These are phyloP conservation scores for Vulpes lagopus DNA, from an alignment of 2,113 vertebrate genomes.

Conservation along the genomic window DNA sequence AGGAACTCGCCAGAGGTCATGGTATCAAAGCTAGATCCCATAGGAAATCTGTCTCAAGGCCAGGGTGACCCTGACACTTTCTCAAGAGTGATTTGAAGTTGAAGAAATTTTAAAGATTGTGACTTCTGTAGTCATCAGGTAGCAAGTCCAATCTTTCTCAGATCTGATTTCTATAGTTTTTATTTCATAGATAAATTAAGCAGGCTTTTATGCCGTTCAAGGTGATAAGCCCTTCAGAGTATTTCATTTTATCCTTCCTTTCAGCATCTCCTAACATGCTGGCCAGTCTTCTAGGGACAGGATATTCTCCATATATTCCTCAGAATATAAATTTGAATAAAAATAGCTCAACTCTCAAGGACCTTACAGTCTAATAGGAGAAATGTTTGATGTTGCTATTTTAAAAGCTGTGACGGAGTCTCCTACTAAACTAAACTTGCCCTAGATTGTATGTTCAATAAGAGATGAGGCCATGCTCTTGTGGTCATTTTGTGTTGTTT, in stretches of 20 bases:
- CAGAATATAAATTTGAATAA: neutral
- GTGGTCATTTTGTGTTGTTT: neutral
- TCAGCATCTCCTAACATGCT: neutral
- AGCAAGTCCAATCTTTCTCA: neutral
- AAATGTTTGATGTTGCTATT: neutral
- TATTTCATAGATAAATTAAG: neutral
- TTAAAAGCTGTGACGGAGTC: neutral
- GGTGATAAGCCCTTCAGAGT: neutral
- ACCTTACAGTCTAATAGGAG: neutral
- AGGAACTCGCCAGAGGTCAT: neutral
- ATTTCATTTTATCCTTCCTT: neutral
- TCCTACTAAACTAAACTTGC: neutral
- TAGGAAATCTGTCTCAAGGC: neutral
- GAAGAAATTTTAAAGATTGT: neutral
- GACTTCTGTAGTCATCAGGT: neutral
- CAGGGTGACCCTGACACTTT: neutral
- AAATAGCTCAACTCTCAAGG: neutral
- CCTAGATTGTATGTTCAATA: neutral
- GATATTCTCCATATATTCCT: neutral
- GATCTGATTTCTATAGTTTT: neutral
- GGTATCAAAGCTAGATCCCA: neutral
- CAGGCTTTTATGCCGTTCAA: neutral
- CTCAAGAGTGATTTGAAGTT: neutral
- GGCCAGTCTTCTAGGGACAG: neutral
- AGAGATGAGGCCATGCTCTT: neutral